Base-by-base conservation (phyloP, 2,888 invertebrate genomes). In the Pterostichus niger region DNA sequence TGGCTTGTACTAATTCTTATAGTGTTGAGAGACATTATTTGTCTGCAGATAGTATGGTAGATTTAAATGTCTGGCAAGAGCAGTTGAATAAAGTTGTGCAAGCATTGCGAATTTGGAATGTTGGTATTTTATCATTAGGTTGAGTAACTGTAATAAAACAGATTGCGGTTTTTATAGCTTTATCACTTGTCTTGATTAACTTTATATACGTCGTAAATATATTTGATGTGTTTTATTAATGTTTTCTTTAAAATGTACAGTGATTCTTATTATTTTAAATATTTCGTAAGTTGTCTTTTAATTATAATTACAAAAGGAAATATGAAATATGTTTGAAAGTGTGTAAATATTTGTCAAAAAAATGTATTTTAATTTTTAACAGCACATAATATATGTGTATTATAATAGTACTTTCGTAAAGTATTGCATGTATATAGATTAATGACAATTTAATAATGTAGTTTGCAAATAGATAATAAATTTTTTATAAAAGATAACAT, bases 21-120 rank as follows among this genome's bases (percentile, higher is more conserved):
- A 76, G 85, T 84, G 82, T 85, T 40, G 82, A 86, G 84, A 89
- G 88, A 56, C 88, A 88, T 85, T 90, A 90, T 82, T 89, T 92
- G 85, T 89, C 90, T 0, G 90, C 90, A 15, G 92, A 92, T 81
- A 90, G 88, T n/a, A 89, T 88, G 73, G 84, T 86, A 3, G 92
- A 92, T 80, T 88, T 91, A 11, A 85, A 87, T 15, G 87, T 87
- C 64, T 92, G 92, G 92, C 87, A 91, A 80, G 84, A 86, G 9
- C 89, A 89, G 82, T 87, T 92, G 46, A 92, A 92, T 86, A 88
- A 87, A 73, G 89, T 90, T 9, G 84, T 92, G 17, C 85, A 87
- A n/a, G 89, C 91, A 44, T 86, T 91, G 33, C 87, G 88, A 49
- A 88, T 88, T 83, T 92, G 92, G 92, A 75, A 82, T 54, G 73